Evolutionary conservation across 2,888 invertebrate genomes (phyloP).

Genomic region (Limnephilus lunatus): DNA sequence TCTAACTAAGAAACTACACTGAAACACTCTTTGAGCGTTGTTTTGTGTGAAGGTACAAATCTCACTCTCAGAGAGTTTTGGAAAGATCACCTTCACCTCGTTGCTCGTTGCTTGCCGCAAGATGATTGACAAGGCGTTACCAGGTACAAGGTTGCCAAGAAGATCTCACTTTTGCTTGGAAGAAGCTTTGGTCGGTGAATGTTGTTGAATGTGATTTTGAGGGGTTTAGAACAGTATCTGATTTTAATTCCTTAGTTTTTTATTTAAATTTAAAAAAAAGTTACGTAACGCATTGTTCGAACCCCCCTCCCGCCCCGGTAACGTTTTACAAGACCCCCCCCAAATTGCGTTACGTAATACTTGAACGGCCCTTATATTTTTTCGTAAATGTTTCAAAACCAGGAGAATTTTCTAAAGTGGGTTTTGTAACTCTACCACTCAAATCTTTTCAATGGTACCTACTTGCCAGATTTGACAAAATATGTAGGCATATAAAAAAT

Average conservation of each 20-base stretch:
- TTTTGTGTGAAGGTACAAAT: slow-evolving; percentile 68
- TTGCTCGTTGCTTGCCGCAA: slow-evolving; percentile 67
- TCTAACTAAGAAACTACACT: slow-evolving; percentile 67
- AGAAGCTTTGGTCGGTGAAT: neutral
- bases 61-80: slow-evolving; percentile 68
- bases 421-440: no score
- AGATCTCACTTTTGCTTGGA: slow-evolving; percentile 55
- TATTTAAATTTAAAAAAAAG: no score
- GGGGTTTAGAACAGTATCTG: no score
- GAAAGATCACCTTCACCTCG: slow-evolving; percentile 68
- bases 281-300: no score
- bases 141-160: slow-evolving; percentile 63
- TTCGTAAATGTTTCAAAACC: no score
- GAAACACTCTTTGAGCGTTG: slow-evolving; percentile 67
- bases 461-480: neutral
- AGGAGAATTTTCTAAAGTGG: no score
- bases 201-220: no score
- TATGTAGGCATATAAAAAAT: neutral
- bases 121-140: slow-evolving; percentile 67
- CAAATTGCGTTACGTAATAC: no score
- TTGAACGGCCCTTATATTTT: no score
- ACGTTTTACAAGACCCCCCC: no score
- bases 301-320: no score
- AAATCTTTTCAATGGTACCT: neutral
- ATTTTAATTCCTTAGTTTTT: no score